These are phyloP conservation scores for Drosophila repletoides DNA, from an alignment of 1,140 invertebrate genomes.

Conservation along the genomic window DNA sequence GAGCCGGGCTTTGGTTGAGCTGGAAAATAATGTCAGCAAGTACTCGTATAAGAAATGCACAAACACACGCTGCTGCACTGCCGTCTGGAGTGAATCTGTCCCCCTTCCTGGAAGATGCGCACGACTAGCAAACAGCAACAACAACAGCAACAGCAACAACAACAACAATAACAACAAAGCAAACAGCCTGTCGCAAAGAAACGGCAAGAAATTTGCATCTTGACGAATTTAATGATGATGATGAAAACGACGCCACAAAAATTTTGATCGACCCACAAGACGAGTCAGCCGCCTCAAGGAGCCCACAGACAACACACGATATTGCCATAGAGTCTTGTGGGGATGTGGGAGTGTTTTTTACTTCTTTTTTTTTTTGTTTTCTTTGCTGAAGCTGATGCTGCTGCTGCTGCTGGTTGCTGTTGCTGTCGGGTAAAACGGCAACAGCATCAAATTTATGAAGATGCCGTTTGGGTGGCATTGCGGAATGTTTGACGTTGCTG, in stretches of 20 bases:
- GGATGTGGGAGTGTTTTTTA: conserved; percentile 75
- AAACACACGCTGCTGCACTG: conserved; percentile 31
- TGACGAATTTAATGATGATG: conserved; percentile 80
- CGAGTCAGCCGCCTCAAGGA: conserved; percentile 67
- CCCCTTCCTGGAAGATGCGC: conserved; percentile 65
- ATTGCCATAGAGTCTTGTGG: conserved; percentile 54
- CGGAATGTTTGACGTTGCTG: conserved; percentile 76
- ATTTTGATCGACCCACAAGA: conserved; percentile 73
- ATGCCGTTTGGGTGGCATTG: conserved; percentile 78
- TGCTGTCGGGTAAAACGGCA: conserved; percentile 27
- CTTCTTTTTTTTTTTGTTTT: too few relatives aligned
- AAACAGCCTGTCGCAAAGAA: conserved; percentile 14
- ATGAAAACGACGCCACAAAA: conserved; percentile 68
- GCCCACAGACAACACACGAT: conserved; percentile 70
- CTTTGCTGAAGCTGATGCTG: conserved; percentile 30
- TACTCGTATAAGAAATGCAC: conserved; percentile 32
- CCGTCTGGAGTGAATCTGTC: conserved; percentile 30
- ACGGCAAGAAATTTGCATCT: conserved; percentile 71
- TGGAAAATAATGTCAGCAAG: conserved; percentile 40
- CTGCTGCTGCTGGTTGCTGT: conserved; percentile 11
- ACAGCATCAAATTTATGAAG: conserved; percentile 72
- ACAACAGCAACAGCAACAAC: conserved; percentile 11
- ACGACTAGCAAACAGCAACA: conserved; percentile 61
- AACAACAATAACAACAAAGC: conserved; percentile 15
- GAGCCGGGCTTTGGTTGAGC: conserved; percentile 33